Base-by-base conservation (phyloP, 2,113 vertebrate species). In the Larimichthys polyactis region DNA sequence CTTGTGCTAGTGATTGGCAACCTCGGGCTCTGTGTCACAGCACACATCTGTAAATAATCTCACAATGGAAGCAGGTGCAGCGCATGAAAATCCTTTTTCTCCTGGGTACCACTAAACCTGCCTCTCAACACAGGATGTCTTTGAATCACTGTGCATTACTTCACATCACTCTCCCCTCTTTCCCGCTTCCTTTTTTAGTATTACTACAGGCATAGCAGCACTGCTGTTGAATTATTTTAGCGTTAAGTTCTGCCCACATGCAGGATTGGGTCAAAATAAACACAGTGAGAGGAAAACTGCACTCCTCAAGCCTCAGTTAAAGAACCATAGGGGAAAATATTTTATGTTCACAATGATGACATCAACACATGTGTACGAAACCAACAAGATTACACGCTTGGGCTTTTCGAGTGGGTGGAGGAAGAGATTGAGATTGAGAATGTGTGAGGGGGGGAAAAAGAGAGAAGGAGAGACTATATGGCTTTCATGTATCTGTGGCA, bases 301-400 rank as follows among this genome's bases (percentile, higher is more conserved):
- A 57, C 60, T 64, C 51, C 58, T 15, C 40, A 73, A 83, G 70
- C 71, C 69, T 84, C 14, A 51, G 82, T 82, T 70, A 69, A 69
- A 78, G 69, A 87, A 87, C 59, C 87, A 87, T 74, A 75, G 72
- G 83, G 77, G 84, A 87, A 87, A 87, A 87, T 82, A 87, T 87
- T 84, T 82, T 44, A 72, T 78, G 74, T 84, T 91, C 85, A 91
- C 89, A 82, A 87, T 87, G 90, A 94, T 92, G 94, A 92, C 93
- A 93, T 92, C 89, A 88, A 92, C 93, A 93, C 87, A 82, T 91
- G 93, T 94, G 90, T 90, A 90, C 71, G 2, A 91, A 92, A 90
- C 90, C 88, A 92, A 94, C 86, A 85, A 85, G 91, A 94, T 93
- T 93, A 94, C 90, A 91, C 83, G 88, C 92, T 92, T 83, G 63